Percentiles rank a stretch among this genome's conserved stretches.
Evolutionary conservation across 2,888 invertebrate species (phyloP).

Genomic region (Pandemis heparana): DNA sequence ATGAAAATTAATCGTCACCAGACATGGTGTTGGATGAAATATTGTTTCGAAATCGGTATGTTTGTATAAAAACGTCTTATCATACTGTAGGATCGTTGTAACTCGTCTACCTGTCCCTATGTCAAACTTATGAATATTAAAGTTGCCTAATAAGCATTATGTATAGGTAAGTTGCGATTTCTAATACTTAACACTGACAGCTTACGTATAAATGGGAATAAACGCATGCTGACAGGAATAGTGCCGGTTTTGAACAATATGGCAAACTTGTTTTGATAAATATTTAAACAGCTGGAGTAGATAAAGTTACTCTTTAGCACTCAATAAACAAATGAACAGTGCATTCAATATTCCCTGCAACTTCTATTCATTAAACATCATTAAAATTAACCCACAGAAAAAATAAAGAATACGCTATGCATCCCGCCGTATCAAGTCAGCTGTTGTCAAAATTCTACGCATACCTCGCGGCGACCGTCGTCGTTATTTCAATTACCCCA

Average conservation of each 20-base stretch:
- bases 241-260: background rate
- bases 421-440: slow-evolving; percentile 62
- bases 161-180: background rate
- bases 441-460: slow-evolving; percentile 81
- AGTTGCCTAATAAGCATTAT: background rate
- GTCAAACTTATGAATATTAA: background rate
- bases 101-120: slow-evolving; percentile 35
- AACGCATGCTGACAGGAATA: background rate
- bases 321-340: background rate
- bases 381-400: slow-evolving; percentile 46
- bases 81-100: slow-evolving; percentile 55
- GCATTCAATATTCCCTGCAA: background rate
- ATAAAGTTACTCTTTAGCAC: background rate
- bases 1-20: slow-evolving; percentile 63
- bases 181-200: background rate
- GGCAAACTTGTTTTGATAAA: background rate
- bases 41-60: slow-evolving; percentile 55
- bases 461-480: slow-evolving; percentile 71
- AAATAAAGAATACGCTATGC: slow-evolving; percentile 44
- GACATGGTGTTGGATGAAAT: slow-evolving; percentile 66
- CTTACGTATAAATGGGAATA: background rate
- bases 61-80: background rate
- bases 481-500: slow-evolving; percentile 84
- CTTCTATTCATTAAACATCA: slow-evolving; percentile 34
- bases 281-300: background rate